A percentile compares a stretch with the other conserved stretches of the same genome.
Evolutionary conservation across 2,113 vertebrate genomes (phyloP).

Genomic region (Anseranas semipalmata): DNA sequence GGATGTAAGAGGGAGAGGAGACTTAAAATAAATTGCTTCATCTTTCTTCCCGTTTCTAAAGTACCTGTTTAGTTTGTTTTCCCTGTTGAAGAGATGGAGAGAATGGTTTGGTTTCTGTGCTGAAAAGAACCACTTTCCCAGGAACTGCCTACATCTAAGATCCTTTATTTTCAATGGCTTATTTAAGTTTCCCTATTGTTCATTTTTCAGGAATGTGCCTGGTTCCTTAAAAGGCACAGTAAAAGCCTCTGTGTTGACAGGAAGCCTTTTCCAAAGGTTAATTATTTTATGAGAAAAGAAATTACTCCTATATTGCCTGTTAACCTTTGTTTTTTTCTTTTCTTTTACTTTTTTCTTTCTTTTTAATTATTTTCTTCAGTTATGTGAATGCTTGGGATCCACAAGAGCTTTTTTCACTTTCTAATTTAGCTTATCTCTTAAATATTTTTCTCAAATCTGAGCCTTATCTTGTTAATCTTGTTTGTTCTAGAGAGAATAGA

Average conservation of each 20-base stretch:
- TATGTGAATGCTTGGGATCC: slow-evolving; percentile 31
- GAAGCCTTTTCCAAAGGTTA: slow-evolving; percentile 74
- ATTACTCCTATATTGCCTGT: slow-evolving; percentile 63
- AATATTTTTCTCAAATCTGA: slow-evolving; percentile 72
- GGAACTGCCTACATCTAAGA: not conserved
- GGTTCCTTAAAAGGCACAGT: slow-evolving; percentile 50
- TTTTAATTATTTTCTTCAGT: slow-evolving; percentile 67
- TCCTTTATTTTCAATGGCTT: slow-evolving; percentile 8
- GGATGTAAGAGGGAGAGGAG: not conserved
- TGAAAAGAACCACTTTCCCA: not conserved
- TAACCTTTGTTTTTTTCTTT: slow-evolving; percentile 66
- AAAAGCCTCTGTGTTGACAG: slow-evolving; percentile 55
- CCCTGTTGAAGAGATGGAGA: not conserved
- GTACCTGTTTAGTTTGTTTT: not conserved
- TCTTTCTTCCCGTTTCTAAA: not conserved
- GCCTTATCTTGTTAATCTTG: slow-evolving; percentile 77
- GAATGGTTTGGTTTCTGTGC: not conserved
- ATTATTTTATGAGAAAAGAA: slow-evolving; percentile 74
- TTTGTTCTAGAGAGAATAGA: slow-evolving; percentile 76
- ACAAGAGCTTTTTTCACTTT: slow-evolving; percentile 61
- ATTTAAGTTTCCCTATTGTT: slow-evolving; percentile 36
- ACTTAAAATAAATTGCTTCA: not conserved
- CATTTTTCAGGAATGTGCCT: slow-evolving; percentile 46
- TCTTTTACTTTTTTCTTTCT: slow-evolving; percentile 14
- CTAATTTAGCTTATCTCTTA: slow-evolving; percentile 72